phyloP scores from a whole-genome alignment of 2,113 vertebrate genomes.

The Origma solitaria region DNA sequence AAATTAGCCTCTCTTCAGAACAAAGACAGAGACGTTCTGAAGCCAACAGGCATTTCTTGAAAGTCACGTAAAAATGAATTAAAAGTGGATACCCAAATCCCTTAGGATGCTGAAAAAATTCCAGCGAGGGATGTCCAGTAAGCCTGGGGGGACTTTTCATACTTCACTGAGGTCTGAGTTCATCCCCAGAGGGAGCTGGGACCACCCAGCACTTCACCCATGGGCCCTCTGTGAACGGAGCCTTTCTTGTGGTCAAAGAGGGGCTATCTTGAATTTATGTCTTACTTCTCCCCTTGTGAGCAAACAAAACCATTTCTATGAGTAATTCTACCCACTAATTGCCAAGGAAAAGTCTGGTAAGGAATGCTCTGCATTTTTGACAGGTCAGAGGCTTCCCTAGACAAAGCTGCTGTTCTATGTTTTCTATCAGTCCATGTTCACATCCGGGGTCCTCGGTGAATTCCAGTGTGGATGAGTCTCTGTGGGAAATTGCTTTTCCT shows the following conservation, averaged over 20 bases:
- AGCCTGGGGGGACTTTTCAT: not conserved
- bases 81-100: not conserved
- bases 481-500: constrained; percentile 54
- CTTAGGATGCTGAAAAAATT: not conserved
- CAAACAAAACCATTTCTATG: constrained; percentile 38
- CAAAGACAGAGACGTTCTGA: not conserved
- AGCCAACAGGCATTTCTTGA: not conserved
- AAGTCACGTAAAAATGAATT: not conserved
- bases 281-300: constrained; percentile 3
- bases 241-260: constrained; percentile 10
- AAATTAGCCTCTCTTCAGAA: not conserved
- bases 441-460: constrained; percentile 18
- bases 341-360: constrained; percentile 44
- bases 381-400: constrained; percentile 53
- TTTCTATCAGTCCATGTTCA: constrained; percentile 15
- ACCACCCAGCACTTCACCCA: not conserved
- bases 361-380: constrained; percentile 55
- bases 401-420: constrained; percentile 20
- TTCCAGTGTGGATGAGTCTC: constrained; percentile 25
- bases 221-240: not conserved
- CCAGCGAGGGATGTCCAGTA: not conserved
- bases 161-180: not conserved
- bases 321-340: constrained; percentile 38
- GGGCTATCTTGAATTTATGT: constrained; percentile 30
- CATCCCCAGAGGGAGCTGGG: not conserved